Percentiles rank a stretch among this genome's conserved stretches.
Evolutionary conservation across 2,888 invertebrate genomes (phyloP).

Genomic region (Eristalis tenax): DNA sequence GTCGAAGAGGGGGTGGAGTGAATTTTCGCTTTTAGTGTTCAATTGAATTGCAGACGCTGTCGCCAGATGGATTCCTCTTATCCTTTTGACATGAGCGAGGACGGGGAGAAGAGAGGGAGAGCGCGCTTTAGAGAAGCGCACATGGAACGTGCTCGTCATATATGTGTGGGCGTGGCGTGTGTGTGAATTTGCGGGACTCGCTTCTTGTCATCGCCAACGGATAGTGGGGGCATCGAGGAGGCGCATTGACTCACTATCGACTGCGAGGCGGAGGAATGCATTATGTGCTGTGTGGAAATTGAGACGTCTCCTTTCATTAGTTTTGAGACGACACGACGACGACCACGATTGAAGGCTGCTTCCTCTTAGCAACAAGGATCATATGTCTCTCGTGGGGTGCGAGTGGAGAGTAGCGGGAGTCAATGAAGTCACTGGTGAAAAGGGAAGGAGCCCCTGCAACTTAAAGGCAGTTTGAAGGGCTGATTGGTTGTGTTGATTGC

Average conservation of each 20-base stretch:
- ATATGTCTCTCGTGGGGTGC: too few relatives aligned
- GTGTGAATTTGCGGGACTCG: neutral
- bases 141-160: constrained; percentile 52
- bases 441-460: too few relatives aligned
- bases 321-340: too few relatives aligned
- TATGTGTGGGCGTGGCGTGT: neutral
- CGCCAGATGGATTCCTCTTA: constrained; percentile 29
- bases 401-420: neutral
- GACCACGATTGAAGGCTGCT: neutral
- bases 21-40: constrained; percentile 48
- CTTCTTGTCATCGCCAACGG: neutral
- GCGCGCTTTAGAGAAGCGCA: too few relatives aligned
- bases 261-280: neutral
- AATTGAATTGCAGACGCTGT: constrained; percentile 71
- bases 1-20: neutral
- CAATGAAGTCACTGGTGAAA: neutral
- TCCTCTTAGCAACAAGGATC: too few relatives aligned
- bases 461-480: too few relatives aligned
- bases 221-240: neutral
- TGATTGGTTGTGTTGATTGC: too few relatives aligned
- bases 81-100: neutral
- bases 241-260: neutral
- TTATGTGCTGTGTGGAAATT: neutral
- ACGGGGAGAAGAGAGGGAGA: too few relatives aligned
- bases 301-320: neutral